Evolutionary conservation across 2,888 invertebrate species (phyloP), one percentile per base, ranked within the genome.

Genomic region (Sarcophaga carnaria): DNA sequence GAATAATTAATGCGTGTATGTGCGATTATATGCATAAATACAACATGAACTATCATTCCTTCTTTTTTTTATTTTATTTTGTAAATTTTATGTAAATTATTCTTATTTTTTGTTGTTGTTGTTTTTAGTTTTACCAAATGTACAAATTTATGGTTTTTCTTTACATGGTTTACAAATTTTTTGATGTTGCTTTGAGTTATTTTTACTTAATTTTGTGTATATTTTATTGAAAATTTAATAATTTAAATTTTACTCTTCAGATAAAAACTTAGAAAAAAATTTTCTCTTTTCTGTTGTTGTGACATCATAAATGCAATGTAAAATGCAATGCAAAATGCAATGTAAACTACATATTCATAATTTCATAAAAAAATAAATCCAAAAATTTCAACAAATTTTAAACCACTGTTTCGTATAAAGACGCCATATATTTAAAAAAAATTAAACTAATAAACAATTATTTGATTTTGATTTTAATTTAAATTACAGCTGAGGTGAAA

Each of bases 181-280:
- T 63, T 14, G 17, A 5, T 67, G 54, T 64, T 77, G 20, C 45
- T 47, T 14, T n/a, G 25, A 54, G 66, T 66, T 69, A 22, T 49
- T n/a, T 59, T 66, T 72, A 67, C 45, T 54, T 83, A 62, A 20
- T 67, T 83, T 75, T 67, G 22, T 54, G 27, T 20, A 8, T 20
- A n/a, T 45, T 45, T 66, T 47, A 60, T 75, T n/a, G 60, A 75
- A 80, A 80, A 64, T 76, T 79, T 17, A 80, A 64, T 25, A 74
- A 59, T 71, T 59, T 60, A 76, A 76, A 71, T 80, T 77, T 77
- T 80, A 80, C 76, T 71, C 59, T 62, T 37, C 22, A 20, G 60
- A 14, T 67, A 78, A 66, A 49, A 66, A 49, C 3, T 1, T 37
- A 6, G 20, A 2, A 37, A 14, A 45, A 67, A 10, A n/a, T 10